Evolutionary conservation across 2,797 vertebrate species (phyloP).

Genomic region (Micrastur ruficollis): DNA sequence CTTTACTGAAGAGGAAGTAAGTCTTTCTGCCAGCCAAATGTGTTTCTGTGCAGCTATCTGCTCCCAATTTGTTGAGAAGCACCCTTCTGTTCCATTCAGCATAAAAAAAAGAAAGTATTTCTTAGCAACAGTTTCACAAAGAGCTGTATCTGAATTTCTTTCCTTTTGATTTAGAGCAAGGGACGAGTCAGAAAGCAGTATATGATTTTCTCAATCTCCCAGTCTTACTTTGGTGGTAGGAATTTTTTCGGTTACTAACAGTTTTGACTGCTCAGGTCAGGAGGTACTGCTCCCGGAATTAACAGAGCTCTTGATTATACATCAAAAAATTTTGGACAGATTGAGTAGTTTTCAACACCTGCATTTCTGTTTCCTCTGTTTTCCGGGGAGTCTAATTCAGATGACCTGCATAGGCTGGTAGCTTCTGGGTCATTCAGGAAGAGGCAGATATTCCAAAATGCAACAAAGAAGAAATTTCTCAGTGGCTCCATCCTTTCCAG

Average conservation of each 20-base stretch:
- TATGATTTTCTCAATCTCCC: background rate
- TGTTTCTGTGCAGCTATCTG: background rate
- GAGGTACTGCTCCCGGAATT: background rate
- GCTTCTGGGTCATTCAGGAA: background rate
- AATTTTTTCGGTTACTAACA: background rate
- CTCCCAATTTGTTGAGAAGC: background rate
- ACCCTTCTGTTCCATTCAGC: background rate
- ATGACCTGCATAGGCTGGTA: background rate
- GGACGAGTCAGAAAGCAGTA: background rate
- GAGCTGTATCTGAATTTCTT: background rate
- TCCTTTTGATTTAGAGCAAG: background rate
- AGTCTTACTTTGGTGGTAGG: background rate
- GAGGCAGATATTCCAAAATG: background rate
- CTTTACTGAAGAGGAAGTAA: background rate
- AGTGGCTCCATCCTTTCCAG: background rate
- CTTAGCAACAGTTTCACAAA: background rate
- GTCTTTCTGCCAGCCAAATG: background rate
- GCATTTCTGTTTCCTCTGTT: background rate
- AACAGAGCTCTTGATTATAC: background rate
- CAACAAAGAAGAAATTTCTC: background rate
- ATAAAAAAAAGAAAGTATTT: background rate
- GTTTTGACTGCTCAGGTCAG: background rate
- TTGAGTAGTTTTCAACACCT: background rate
- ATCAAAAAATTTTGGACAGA: background rate
- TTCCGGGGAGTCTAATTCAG: background rate